Percentiles rank a stretch among this genome's conserved stretches.
Evolutionary conservation across 2,888 invertebrate species (phyloP).

Genomic region (Pyrocoelia pectoralis): DNA sequence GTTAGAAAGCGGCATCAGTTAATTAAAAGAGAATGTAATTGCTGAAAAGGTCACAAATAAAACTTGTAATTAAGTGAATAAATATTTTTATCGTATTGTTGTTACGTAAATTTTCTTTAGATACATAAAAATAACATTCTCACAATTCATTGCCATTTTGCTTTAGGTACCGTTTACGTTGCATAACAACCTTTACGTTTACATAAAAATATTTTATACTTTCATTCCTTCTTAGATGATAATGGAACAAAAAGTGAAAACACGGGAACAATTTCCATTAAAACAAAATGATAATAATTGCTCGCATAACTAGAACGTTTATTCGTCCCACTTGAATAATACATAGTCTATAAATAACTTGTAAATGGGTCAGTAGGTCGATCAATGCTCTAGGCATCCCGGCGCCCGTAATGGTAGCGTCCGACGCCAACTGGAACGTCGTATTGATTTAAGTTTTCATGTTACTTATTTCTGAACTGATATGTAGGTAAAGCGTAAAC

Average conservation of each 20-base stretch:
- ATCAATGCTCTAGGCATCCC: slow-evolving; percentile 47
- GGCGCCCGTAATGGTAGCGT: slow-evolving; percentile 44
- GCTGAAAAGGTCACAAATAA: neutral
- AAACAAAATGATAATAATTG: neutral
- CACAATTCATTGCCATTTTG: neutral
- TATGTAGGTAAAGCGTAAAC: slow-evolving; percentile 2
- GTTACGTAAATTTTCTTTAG: neutral
- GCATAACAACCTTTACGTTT: too few relatives aligned
- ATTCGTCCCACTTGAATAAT: slow-evolving; percentile 36
- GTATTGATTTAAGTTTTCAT: slow-evolving; percentile 41
- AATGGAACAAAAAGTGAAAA: too few relatives aligned
- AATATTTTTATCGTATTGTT: neutral
- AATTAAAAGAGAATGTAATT: neutral
- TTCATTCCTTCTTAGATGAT: too few relatives aligned
- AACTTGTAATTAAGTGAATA: neutral
- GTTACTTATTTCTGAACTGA: slow-evolving; percentile 19
- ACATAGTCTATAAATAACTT: slow-evolving; percentile 41
- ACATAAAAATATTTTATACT: too few relatives aligned
- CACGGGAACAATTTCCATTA: too few relatives aligned
- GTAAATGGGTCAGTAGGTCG: slow-evolving; percentile 46
- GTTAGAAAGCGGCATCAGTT: neutral
- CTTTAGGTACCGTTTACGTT: too few relatives aligned
- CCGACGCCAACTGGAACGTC: slow-evolving; percentile 45
- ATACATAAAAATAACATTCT: neutral
- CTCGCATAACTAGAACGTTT: slow-evolving; percentile 17